Conservation (phyloP, 2,888 invertebrate species). For the Lycia hirtaria region DNA sequence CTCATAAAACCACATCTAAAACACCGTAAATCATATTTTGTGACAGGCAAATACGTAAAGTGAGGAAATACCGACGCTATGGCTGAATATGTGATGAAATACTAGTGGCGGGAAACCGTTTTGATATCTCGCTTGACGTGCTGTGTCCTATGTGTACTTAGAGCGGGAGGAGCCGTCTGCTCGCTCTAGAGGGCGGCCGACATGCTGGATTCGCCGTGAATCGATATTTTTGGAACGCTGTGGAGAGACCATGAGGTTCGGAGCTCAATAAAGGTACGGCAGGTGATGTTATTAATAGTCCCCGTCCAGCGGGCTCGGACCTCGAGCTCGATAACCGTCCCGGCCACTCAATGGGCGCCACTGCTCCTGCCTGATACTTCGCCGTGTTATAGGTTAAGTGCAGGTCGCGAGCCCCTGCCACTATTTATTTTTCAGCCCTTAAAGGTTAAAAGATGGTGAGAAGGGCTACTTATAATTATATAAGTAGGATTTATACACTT, state of each 20-base stretch:
- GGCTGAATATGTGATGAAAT: slow-evolving; percentile 69
- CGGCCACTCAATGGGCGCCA: slow-evolving; percentile 63
- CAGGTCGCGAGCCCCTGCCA: slow-evolving; percentile 23
- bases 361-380: slow-evolving; percentile 25
- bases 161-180: slow-evolving; percentile 81
- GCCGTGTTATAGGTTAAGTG: slow-evolving; percentile 34
- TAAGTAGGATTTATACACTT: background rate
- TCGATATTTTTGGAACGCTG: slow-evolving; percentile 84
- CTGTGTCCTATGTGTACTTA: slow-evolving; percentile 83
- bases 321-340: slow-evolving; percentile 35
- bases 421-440: slow-evolving; percentile 26
- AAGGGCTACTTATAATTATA: background rate
- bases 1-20: slow-evolving; percentile 51
- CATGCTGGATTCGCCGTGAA: slow-evolving; percentile 84
- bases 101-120: slow-evolving; percentile 85
- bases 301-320: slow-evolving; percentile 44
- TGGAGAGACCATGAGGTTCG: slow-evolving; percentile 79
- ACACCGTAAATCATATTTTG: slow-evolving; percentile 47
- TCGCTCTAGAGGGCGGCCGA: slow-evolving; percentile 83
- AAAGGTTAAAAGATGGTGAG: slow-evolving; percentile 8
- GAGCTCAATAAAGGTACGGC: slow-evolving; percentile 80
- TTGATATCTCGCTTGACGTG: slow-evolving; percentile 84
- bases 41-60: slow-evolving; percentile 40
- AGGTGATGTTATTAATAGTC: slow-evolving; percentile 67
- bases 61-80: slow-evolving; percentile 42